Evolutionary conservation across 1,140 invertebrate species (phyloP).

Genomic region (Philotrypesis tridentata): DNA sequence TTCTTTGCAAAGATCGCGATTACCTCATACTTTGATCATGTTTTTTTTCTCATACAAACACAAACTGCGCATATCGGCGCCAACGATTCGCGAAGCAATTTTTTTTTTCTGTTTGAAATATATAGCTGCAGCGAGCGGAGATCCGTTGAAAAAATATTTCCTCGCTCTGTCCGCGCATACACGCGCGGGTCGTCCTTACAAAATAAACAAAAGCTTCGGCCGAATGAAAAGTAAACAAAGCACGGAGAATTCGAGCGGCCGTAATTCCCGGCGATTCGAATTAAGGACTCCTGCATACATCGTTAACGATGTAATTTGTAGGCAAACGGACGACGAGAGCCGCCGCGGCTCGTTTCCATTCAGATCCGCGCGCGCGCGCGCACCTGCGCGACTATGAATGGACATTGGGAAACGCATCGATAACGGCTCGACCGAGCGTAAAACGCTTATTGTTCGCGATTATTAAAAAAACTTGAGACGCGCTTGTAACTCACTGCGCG

Average conservation of each 20-base stretch:
- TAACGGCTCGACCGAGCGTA: no score
- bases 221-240: not conserved
- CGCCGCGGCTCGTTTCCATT: no score
- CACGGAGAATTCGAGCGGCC: no score
- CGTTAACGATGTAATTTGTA: no score
- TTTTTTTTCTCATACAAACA: no score
- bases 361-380: no score
- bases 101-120: not conserved
- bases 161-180: not conserved
- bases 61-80: not conserved
- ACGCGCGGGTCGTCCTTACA: not conserved
- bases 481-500: not conserved
- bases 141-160: not conserved
- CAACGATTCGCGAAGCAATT: not conserved
- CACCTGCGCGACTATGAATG: no score
- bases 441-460: not conserved
- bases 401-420: no score
- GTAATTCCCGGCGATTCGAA: no score
- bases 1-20: no score
- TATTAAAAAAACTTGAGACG: constrained; percentile 16
- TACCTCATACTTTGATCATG: not conserved
- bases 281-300: no score
- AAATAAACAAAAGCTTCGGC: not conserved
- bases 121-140: not conserved
- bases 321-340: no score